Base-by-base conservation (phyloP, 2,888 invertebrate genomes). In the Lasioglossum oenotherae region DNA sequence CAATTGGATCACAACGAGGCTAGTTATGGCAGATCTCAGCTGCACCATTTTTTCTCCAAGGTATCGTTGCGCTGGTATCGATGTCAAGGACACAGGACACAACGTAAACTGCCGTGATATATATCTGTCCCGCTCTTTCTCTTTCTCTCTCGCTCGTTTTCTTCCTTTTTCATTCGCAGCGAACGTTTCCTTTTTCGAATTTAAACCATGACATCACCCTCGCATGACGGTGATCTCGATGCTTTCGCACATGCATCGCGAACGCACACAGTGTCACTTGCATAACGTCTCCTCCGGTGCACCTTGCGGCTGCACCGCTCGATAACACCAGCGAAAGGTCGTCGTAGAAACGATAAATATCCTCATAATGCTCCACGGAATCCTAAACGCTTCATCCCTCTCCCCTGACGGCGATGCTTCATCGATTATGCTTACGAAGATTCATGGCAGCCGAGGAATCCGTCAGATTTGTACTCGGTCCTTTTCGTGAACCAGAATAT, bases 171-270 rank as follows among this genome's bases (percentile, higher is more conserved):
- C 81, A 76, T 81, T 41, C 60, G 80, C 81, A 83, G 77, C 84
- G 44, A 82, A 88, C 86, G 91, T 90, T 91, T 92, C 92, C 92
- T 92, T 92, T 88, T 92, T 91, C 76, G 92, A 92, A 88, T 90
- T 90, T 89, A 88, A 91, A 86, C 89, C 78, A 88, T 92, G 92
- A 92, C 91, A 88, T 92, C 93, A 92, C 80, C 89, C 82, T 87
- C 87, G 86, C 87, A 72, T 88, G 73, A 60, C 86, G 76, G 74
- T 60, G 84, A 83, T 82, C 81, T 67, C 78, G 81, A 31, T 67
- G 80, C 74, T 83, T 83, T 87, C 88, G 53, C 88, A 78, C 88
- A 60, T 74, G 80, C 84, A 44, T 57, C 79, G 31, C 49, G 12
- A 5, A 73, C 73, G 75, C 79, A 49, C 76, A 67, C 69, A 80